Base-by-base conservation (phyloP, 2,888 invertebrate genomes). In the Apamea crenata region DNA sequence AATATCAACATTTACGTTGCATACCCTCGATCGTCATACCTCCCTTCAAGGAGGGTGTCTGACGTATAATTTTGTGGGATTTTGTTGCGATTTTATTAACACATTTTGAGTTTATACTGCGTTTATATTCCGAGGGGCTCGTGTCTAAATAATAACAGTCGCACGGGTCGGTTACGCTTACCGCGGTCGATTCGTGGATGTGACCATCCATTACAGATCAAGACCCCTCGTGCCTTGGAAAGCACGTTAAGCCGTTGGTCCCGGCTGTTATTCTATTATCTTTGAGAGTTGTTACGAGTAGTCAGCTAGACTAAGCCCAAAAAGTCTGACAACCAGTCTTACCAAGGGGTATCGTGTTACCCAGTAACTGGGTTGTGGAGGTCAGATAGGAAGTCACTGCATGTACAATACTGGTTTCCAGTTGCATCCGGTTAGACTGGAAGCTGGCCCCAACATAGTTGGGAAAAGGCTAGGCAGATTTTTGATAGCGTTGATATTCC, bases 1-100 rank as follows among this genome's bases (percentile, higher is more conserved):
- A 92, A 95, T 95, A 93, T 93, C 93, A 89, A 90, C 91, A 94
- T 94, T 93, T 91, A 89, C 90, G 89, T 91, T 85, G 87, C 85
- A 85, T 88, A 85, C 87, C 87, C 84, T 85, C 85, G 76, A 84
- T 82, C 73, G 79, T 82, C 77, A 77, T 81, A 75, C 72, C 76
- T 50, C 63, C 74, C 65, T 53, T 73, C 32, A 75, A 80, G 74
- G 63, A 63, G 44, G 66, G 74, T 75, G 59, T 50, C 75, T 78
- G 40, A 68, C 71, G 68, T 75, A 63, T 29, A 53, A 66, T 86
- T 74, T 85, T 50, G 69, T 32, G 32, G 36, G 29, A 53, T 63
- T 61, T 75, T 59, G 29, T 36, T 61, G 14, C 29, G 72, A 85
- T 73, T 85, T 66, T 69, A 80, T 63, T 65, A 66, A 40, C 4